These are phyloP conservation scores for Gnathonemus longibarbis DNA, from an alignment of 2,113 vertebrate species.

Conservation along the genomic window DNA sequence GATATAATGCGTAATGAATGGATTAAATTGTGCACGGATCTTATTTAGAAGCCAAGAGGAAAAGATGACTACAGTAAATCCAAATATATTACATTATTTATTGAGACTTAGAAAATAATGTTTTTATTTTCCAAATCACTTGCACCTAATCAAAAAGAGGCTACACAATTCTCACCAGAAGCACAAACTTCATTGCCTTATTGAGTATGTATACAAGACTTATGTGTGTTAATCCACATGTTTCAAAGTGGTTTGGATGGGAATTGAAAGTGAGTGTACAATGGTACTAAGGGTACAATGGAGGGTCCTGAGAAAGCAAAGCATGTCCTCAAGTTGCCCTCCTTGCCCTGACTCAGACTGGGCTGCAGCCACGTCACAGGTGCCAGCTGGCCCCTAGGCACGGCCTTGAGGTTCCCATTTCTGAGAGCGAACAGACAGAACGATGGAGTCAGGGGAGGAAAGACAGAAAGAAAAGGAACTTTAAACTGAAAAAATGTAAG, in stretches of 20 bases:
- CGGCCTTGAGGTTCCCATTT: not conserved
- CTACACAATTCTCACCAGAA: not conserved
- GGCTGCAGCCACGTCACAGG: not conserved
- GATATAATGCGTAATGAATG: not conserved
- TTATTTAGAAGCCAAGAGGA: not conserved
- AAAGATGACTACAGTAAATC: not conserved
- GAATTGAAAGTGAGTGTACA: not conserved
- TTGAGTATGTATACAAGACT: not conserved
- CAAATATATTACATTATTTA: not conserved
- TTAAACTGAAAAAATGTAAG: conserved; percentile 48
- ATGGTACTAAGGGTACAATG: not conserved
- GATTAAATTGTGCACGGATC: not conserved
- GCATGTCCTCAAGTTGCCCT: not conserved
- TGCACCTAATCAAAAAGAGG: not conserved
- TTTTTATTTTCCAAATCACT: not conserved
- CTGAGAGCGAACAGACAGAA: conserved; percentile 30
- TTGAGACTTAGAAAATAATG: not conserved
- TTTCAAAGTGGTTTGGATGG: not conserved
- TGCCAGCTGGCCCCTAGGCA: not conserved
- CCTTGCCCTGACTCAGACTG: not conserved
- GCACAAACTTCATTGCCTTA: not conserved
- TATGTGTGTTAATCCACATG: not conserved
- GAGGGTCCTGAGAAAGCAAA: not conserved
- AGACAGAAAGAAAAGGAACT: conserved; percentile 29
- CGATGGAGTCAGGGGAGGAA: conserved; percentile 27